Base-by-base conservation (phyloP, 2,888 invertebrate genomes). In the Rhingia rostrata region DNA sequence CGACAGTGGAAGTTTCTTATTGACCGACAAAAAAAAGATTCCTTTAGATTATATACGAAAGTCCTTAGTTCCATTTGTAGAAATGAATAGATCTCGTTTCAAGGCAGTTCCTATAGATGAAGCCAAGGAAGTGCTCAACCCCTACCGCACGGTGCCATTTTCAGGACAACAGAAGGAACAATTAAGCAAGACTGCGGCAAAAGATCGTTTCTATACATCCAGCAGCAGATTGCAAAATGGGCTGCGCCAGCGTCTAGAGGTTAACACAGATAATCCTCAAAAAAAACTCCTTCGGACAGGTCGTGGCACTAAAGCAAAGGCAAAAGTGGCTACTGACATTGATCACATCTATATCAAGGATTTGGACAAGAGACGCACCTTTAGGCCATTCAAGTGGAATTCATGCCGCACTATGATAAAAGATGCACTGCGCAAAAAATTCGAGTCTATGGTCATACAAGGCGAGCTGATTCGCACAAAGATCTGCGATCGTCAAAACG, bases 311-410 rank as follows among this genome's bases (percentile, higher is more conserved):
- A 90, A 90, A 66, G 88, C 88, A 43, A 85, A 79, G 2, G 88
- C 89, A 10, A 87, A 88, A 6, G 89, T 91, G 0, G 88, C 90
- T 4, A 90, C 90, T 0, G 91, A 91, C 51, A 89, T 91, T 39
- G 91, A 91, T 73, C 91, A 91, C 77, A 88, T 90, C 45, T 91
- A 91, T 41, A 89, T 90, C n/a, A 87, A 89, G n/a, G 91, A 90
- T 66, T 73, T 91, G 0, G 88, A 88, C 6, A 89, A 88, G 22
- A 88, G 90, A 0, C 89, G 90, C 0, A 85, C 88, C 0, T 82
- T 90, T 0, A 89, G 89, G n/a, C 75, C 85, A 1, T 90, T 91
- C 41, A 90, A 89, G 12, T 90, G 89, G 43, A 90, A 89, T 73
- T 88, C 89, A 0, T 87, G 89, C 35, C 80, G 89, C 0, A 85